Percentiles rank a stretch among this genome's conserved stretches.
phyloP scores from a whole-genome alignment of 2,888 invertebrate genomes.

The Allophyes oxyacanthae region DNA sequence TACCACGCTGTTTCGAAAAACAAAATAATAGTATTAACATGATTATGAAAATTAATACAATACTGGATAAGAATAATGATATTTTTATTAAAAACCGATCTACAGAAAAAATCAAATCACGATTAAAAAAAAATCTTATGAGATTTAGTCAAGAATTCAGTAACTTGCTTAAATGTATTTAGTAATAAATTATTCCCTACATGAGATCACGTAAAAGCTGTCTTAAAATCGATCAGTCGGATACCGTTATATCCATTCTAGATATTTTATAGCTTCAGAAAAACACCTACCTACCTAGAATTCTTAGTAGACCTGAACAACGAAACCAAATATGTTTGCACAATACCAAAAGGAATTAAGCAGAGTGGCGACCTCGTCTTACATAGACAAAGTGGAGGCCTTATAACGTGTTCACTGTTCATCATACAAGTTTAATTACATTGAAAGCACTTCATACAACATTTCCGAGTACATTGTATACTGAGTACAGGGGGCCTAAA shows the following conservation, averaged over 20 bases:
- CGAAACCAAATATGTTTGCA: slow-evolving; percentile 40
- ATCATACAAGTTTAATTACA: slow-evolving; percentile 26
- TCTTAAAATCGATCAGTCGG: slow-evolving; percentile 4
- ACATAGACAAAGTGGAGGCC: slow-evolving; percentile 32
- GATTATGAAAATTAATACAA: slow-evolving; percentile 20
- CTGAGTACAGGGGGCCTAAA: too few species aligned
- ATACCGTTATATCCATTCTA: slow-evolving; percentile 14
- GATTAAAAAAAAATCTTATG: too few species aligned
- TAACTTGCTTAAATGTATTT: slow-evolving; percentile 12
- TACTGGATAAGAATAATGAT: slow-evolving; percentile 13
- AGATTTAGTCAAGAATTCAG: too few species aligned
- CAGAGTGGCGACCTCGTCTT: slow-evolving; percentile 44
- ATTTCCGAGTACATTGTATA: slow-evolving; percentile 14
- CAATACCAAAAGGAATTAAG: slow-evolving; percentile 50
- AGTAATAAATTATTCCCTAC: slow-evolving; percentile 1
- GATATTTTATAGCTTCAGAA: slow-evolving; percentile 2
- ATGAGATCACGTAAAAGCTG: slow-evolving; percentile 2
- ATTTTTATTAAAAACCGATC: too few species aligned
- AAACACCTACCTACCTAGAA: slow-evolving; percentile 2
- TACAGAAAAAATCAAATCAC: slow-evolving; percentile 5
- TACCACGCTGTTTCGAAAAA: not conserved
- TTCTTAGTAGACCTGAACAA: slow-evolving; percentile 10
- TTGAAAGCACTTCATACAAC: slow-evolving; percentile 17
- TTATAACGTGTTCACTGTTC: slow-evolving; percentile 24
- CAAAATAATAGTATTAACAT: too few species aligned